Evolutionary conservation across 2,888 invertebrate species (phyloP).

Genomic region (Epinotia brunnichana): DNA sequence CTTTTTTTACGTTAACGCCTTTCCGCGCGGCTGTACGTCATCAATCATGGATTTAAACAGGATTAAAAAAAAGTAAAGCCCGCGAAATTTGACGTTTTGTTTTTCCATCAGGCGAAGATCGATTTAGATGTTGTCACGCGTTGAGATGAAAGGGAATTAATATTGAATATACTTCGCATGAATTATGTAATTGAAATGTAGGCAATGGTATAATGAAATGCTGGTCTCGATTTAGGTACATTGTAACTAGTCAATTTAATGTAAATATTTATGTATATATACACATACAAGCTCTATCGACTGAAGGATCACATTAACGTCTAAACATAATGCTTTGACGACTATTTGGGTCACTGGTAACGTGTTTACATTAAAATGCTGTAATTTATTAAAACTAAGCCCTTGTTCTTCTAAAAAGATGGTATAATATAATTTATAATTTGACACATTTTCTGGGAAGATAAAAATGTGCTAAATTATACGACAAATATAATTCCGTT

Average conservation of each 20-base stretch:
- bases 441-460: no score
- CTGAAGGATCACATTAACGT: background rate
- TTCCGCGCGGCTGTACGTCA: conserved; percentile 58
- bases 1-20: conserved; percentile 53
- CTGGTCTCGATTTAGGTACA: background rate
- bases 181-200: background rate
- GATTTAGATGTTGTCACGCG: conserved; percentile 43
- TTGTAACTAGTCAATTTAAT: background rate
- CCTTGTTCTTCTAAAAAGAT: no score
- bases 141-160: conserved; percentile 12
- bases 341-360: no score
- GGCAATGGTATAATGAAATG: background rate
- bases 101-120: conserved; percentile 40
- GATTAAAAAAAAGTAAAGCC: conserved; percentile 58
- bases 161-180: background rate
- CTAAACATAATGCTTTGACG: background rate
- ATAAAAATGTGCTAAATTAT: no score
- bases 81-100: conserved; percentile 55
- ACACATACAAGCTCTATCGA: background rate
- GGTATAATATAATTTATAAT: no score
- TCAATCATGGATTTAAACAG: conserved; percentile 65
- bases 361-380: no score
- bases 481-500: no score
- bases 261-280: background rate
- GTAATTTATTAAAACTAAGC: no score